Conservation (phyloP, 2,888 invertebrate genomes). For the Cinara cedri region DNA sequence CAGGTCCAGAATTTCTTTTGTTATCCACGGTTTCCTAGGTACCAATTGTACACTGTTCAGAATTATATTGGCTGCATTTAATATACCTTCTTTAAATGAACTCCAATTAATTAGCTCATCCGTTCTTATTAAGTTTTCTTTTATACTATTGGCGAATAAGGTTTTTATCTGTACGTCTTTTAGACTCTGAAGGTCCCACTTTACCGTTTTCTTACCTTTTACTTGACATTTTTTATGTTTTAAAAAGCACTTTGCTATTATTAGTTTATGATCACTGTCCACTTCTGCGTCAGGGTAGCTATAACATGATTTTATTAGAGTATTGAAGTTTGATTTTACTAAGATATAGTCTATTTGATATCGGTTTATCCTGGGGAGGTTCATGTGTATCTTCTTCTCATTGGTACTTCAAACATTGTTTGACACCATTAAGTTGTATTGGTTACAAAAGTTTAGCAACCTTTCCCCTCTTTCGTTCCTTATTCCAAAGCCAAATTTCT, state of each 20-base stretch:
- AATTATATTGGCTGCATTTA: neutral
- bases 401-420: no score
- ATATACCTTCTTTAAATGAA: no score
- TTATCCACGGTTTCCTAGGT: slow-evolving; percentile 2
- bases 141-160: neutral
- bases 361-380: neutral
- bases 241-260: no score
- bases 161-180: slow-evolving; percentile 1
- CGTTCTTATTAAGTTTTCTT: neutral
- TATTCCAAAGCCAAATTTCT: neutral
- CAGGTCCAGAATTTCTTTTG: neutral
- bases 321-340: slow-evolving; percentile 12
- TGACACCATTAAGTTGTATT: neutral
- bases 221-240: no score
- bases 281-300: no score
- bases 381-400: neutral
- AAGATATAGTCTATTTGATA: neutral
- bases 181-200: neutral
- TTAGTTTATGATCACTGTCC: no score
- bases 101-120: no score
- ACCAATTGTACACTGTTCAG: neutral
- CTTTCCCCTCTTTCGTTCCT: slow-evolving; percentile 27
- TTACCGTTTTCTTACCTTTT: neutral
- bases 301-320: neutral
- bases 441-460: slow-evolving; percentile 6